These are phyloP conservation scores for Sebastes kiyomatsui DNA, from an alignment of 2,797 vertebrate genomes.

Conservation along the genomic window DNA sequence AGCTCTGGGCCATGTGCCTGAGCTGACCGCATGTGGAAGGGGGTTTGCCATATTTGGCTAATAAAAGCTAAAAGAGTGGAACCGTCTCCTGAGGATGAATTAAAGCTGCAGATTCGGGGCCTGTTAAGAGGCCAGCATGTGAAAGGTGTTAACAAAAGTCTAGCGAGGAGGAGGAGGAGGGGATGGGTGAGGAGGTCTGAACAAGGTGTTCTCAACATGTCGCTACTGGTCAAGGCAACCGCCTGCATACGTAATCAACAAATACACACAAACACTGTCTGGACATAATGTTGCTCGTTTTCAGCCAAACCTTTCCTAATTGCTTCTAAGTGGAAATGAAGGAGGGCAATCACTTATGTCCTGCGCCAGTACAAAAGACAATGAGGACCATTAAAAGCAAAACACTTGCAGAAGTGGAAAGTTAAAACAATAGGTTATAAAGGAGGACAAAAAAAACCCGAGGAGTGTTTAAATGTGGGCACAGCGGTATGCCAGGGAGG, in stretches of 20 bases:
- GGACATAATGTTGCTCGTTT: conserved; percentile 23
- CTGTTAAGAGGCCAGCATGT: conserved; percentile 45
- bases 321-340: conserved; percentile 18
- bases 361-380: conserved; percentile 40
- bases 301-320: conserved; percentile 40
- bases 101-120: conserved; percentile 21
- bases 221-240: not conserved
- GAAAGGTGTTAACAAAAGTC: conserved; percentile 60
- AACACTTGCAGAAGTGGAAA: conserved; percentile 36
- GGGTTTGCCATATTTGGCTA: conserved; percentile 64
- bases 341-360: conserved; percentile 27
- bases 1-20: conserved; percentile 30
- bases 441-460: conserved; percentile 33
- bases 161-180: not conserved
- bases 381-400: conserved; percentile 43
- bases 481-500: not conserved
- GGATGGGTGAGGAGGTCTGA: conserved; percentile 13
- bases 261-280: conserved; percentile 21
- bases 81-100: conserved; percentile 46
- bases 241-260: conserved; percentile 20
- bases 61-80: conserved; percentile 55
- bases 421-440: conserved; percentile 35
- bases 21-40: conserved; percentile 32
- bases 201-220: conserved; percentile 36
- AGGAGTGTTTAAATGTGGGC: conserved; percentile 18